Percentiles rank a stretch among this genome's conserved stretches.
Evolutionary conservation across 2,113 vertebrate genomes (phyloP).

Genomic region (Eublepharis macularius): DNA sequence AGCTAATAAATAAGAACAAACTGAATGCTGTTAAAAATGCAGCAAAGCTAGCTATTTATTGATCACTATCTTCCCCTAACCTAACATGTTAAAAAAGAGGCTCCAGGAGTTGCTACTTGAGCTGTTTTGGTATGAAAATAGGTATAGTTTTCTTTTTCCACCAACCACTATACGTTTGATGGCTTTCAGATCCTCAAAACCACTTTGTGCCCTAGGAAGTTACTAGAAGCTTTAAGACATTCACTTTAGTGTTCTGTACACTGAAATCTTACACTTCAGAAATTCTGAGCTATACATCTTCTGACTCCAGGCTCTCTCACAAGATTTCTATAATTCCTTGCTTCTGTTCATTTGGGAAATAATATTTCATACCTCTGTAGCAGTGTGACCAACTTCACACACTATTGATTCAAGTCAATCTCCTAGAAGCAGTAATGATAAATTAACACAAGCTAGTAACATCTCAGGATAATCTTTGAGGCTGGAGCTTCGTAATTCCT

Average conservation of each 20-base stretch:
- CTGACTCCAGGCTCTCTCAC: neutral
- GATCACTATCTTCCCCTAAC: neutral
- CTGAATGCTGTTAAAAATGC: neutral
- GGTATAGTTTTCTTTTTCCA: neutral
- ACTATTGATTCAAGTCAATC: neutral
- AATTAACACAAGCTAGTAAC: neutral
- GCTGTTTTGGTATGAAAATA: neutral
- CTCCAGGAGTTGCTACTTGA: neutral
- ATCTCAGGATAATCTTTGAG: neutral
- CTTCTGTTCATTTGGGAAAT: constrained; percentile 10
- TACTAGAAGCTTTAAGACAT: neutral
- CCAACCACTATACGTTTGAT: neutral
- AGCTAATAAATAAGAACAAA: neutral
- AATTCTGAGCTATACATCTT: neutral
- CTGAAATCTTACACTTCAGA: neutral
- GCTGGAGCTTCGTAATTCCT: neutral
- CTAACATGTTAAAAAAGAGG: neutral
- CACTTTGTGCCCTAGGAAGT: neutral
- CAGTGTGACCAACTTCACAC: neutral
- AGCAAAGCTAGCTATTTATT: neutral
- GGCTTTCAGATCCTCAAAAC: neutral
- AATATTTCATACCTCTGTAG: constrained; percentile 6
- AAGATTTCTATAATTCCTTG: neutral
- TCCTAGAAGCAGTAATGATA: neutral
- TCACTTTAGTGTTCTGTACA: neutral